Evolutionary conservation across 2,888 invertebrate species (phyloP), one percentile per base, ranked within the genome.

Genomic region (Argynnis bischoffii): DNA sequence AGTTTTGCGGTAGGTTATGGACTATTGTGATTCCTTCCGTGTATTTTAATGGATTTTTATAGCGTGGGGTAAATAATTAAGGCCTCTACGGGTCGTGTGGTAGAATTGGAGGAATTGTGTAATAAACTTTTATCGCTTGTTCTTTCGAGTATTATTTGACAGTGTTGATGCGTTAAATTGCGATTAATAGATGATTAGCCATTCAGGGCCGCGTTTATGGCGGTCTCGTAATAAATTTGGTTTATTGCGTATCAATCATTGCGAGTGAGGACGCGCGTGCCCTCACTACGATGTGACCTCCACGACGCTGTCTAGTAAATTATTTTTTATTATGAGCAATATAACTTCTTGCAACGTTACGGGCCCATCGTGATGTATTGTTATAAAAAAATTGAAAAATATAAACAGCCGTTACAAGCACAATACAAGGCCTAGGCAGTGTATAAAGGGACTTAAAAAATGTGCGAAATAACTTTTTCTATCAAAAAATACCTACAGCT

Each of bases 121-220:
- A 84, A 84, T 87, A 84, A 87, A 88, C 74, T 82, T 89, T 88
- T 84, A 90, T 84, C 78, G 82, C 84, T 79, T 84, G 83, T 88
- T 86, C 85, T 84, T 89, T 88, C 81, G 82, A 87, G 85, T 87
- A 87, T 89, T 85, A 89, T 88, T 88, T 86, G 87, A 88, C 87
- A 88, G 86, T 88, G 86, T 86, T 83, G 85, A 88, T 86, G 86
- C 87, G 85, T 89, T 87, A 88, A 89, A 88, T 86, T 85, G 86
- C 86, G 86, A 89, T 90, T 87, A 90, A 88, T 86, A 87, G 86
- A 87, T 87, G 88, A 90, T 89, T 89, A 90, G 85, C 82, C 82
- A 82, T 88, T 87, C 82, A 81, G 81, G 78, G 79, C 79, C 81
- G 81, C 81, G 82, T 89, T 90, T 87, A 90, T 85, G 80, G 84